Percentiles rank a stretch among this genome's conserved stretches.
Evolutionary conservation across 1,140 invertebrate genomes (phyloP).

Genomic region (Aphidius gifuensis): DNA sequence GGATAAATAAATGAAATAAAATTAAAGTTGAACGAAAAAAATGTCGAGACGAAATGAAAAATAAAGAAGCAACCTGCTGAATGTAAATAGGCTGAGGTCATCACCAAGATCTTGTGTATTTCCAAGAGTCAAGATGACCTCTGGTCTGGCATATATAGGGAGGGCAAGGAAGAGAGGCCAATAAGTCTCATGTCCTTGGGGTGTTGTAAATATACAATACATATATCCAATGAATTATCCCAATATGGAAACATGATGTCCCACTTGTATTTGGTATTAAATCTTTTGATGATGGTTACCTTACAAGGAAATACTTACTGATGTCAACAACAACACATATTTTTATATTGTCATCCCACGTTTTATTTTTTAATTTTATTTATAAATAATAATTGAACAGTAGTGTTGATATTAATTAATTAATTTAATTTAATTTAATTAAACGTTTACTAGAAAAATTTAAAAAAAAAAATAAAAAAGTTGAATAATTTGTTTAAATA

Average conservation of each 20-base stretch:
- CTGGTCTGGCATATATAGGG: neutral
- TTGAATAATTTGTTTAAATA: no score
- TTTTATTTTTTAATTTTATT: conserved; percentile 22
- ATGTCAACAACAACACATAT: no score
- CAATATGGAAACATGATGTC: conserved; percentile 39
- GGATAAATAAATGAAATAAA: no score
- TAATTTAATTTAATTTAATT: no score
- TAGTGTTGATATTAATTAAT: neutral
- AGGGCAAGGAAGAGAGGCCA: neutral
- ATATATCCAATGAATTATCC: conserved; percentile 38
- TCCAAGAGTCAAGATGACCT: conserved; percentile 6
- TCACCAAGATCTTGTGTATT: conserved; percentile 35
- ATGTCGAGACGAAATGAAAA: neutral
- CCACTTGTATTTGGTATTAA: conserved; percentile 41
- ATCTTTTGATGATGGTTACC: conserved; percentile 40
- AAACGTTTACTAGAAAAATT: no score
- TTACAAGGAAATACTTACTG: conserved; percentile 36
- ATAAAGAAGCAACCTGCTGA: neutral
- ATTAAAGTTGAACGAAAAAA: no score
- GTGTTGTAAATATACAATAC: conserved; percentile 11
- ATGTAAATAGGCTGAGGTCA: conserved; percentile 47
- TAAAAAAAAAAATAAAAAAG: no score
- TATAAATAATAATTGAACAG: conserved; percentile 32
- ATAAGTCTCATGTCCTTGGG: neutral
- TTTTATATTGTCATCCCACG: conserved; percentile 9